A percentile compares a stretch with the other conserved stretches of the same genome.
phyloP scores from a whole-genome alignment of 2,797 vertebrate genomes.

The Epinephelus coioides region DNA sequence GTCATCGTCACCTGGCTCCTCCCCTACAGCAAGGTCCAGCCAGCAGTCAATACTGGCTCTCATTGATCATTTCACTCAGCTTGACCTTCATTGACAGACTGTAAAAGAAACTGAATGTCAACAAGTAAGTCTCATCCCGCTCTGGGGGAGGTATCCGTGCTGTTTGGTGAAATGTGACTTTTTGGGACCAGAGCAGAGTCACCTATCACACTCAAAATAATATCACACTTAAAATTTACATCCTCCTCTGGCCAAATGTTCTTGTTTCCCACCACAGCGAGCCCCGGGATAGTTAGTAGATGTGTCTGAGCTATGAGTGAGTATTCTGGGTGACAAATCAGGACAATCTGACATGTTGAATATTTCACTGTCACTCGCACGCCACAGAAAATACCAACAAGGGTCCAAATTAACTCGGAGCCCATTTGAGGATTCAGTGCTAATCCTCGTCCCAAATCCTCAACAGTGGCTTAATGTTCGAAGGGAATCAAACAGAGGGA shows the following conservation, averaged over 20 bases:
- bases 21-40: slow-evolving; percentile 6
- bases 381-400: slow-evolving; percentile 36
- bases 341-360: slow-evolving; percentile 59
- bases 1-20: slow-evolving; percentile 1
- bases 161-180: slow-evolving; percentile 15
- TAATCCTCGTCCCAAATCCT: slow-evolving; percentile 76
- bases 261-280: slow-evolving; percentile 5
- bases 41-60: slow-evolving; percentile 21
- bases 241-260: slow-evolving; percentile 31
- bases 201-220: slow-evolving; percentile 36
- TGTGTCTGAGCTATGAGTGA: slow-evolving; percentile 33
- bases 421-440: slow-evolving; percentile 41
- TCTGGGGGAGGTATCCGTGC: background rate
- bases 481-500: slow-evolving; percentile 49
- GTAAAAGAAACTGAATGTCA: slow-evolving; percentile 25
- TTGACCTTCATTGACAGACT: slow-evolving; percentile 45
- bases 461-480: slow-evolving; percentile 53
- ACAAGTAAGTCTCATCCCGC: background rate
- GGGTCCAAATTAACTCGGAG: slow-evolving; percentile 57
- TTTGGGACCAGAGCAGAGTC: slow-evolving; percentile 10
- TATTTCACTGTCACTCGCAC: slow-evolving; percentile 45
- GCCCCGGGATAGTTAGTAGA: slow-evolving; percentile 26
- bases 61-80: slow-evolving; percentile 49
- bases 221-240: slow-evolving; percentile 20
- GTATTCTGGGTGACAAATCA: slow-evolving; percentile 43